phyloP scores from a whole-genome alignment of 2,113 vertebrate species.

The Canis aureus region DNA sequence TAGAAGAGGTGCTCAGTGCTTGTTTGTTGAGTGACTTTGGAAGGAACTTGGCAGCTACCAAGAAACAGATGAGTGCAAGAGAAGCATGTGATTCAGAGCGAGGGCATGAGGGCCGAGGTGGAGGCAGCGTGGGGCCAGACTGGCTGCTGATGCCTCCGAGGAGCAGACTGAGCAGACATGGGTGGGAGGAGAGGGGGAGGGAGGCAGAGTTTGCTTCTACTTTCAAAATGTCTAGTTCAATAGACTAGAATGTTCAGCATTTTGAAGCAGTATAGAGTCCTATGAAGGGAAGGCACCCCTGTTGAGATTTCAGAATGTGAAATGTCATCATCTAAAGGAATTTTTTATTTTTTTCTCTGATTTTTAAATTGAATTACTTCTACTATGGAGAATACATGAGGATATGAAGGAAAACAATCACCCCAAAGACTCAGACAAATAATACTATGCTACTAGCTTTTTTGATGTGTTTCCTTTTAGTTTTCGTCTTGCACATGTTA shows the following conservation, averaged over 20 bases:
- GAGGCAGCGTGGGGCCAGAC: not conserved
- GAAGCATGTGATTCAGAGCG: not conserved
- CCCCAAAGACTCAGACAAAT: not conserved
- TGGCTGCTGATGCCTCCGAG: accelerated
- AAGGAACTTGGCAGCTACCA: not conserved
- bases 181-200: not conserved
- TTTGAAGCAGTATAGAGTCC: not conserved
- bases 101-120: not conserved
- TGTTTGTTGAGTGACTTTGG: not conserved
- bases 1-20: not conserved
- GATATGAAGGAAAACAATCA: not conserved
- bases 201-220: not conserved
- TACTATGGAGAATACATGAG: not conserved
- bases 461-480: not conserved
- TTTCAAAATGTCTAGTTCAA: not conserved
- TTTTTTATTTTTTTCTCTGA: not conserved
- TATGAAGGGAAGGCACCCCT: not conserved
- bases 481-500: not conserved
- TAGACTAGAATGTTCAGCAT: not conserved
- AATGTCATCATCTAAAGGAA: not conserved
- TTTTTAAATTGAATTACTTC: conserved; percentile 40
- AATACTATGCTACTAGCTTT: not conserved
- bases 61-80: not conserved
- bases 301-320: not conserved
- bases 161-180: accelerated